phyloP scores from a whole-genome alignment of 2,888 invertebrate species.

The Malacosoma neustria region DNA sequence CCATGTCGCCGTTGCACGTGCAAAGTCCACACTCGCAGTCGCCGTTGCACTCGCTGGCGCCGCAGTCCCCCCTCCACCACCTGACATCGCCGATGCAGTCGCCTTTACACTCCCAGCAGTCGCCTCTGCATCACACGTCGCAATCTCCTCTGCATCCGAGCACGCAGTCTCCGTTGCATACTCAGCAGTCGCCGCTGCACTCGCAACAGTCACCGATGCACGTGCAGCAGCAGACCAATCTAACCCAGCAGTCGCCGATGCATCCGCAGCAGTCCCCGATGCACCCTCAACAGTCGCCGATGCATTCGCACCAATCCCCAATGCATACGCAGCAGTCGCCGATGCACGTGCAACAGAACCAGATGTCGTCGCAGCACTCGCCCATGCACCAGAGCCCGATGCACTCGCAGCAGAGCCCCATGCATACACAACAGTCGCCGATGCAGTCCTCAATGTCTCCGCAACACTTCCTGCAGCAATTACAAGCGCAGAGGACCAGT shows the following conservation, averaged over 20 bases:
- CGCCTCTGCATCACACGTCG: slow-evolving; percentile 18
- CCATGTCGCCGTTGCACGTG: slow-evolving; percentile 57
- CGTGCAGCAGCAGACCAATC: slow-evolving; percentile 50
- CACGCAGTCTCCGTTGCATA: slow-evolving; percentile 27
- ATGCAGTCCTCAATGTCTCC: slow-evolving; percentile 47
- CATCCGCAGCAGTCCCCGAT: slow-evolving; percentile 46
- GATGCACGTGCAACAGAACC: slow-evolving; percentile 49
- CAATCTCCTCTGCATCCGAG: slow-evolving; percentile 21
- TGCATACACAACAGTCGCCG: slow-evolving; percentile 48
- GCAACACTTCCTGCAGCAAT: slow-evolving; percentile 46
- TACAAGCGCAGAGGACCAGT: slow-evolving; percentile 63
- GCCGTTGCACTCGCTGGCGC: slow-evolving; percentile 25
- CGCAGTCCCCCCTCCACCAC: slow-evolving; percentile 29
- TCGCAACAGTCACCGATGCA: slow-evolving; percentile 37
- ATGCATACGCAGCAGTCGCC: slow-evolving; percentile 45
- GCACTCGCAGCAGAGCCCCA: slow-evolving; percentile 42
- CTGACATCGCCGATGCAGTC: slow-evolving; percentile 39
- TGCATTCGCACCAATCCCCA: slow-evolving; percentile 45
- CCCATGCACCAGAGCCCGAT: slow-evolving; percentile 38
- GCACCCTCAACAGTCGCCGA: slow-evolving; percentile 38
- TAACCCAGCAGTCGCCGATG: slow-evolving; percentile 37
- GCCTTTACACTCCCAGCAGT: slow-evolving; percentile 26
- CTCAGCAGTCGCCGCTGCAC: slow-evolving; percentile 31
- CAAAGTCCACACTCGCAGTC: slow-evolving; percentile 41
- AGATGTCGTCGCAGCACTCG: slow-evolving; percentile 32